Percentiles rank a stretch among this genome's conserved stretches.
Evolutionary conservation across 2,888 invertebrate species (phyloP).

Genomic region (Tetranychus truncatus): DNA sequence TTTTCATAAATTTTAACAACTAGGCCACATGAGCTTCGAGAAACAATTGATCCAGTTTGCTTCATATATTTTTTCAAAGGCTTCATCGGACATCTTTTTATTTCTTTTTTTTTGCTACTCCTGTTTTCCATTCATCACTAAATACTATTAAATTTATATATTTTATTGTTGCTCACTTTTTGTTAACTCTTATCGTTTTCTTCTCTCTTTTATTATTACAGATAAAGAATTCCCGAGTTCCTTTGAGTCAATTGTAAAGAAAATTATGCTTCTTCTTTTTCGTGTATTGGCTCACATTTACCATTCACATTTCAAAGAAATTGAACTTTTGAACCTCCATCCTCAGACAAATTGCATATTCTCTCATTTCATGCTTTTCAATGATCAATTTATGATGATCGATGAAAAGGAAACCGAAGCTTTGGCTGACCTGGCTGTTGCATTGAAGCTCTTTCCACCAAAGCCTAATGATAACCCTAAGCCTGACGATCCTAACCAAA

Average conservation of each 20-base stretch:
- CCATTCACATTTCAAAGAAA: constrained; percentile 90
- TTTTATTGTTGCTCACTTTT: not conserved
- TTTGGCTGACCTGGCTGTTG: constrained; percentile 70
- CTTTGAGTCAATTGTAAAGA: constrained; percentile 84
- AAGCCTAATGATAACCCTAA: constrained; percentile 5
- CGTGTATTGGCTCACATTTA: constrained; percentile 96
- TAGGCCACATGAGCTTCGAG: no score
- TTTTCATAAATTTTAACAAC: no score
- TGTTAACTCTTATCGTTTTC: not conserved
- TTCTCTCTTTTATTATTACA: constrained; percentile 34
- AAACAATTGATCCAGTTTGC: no score
- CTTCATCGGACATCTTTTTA: not conserved
- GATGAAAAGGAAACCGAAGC: constrained; percentile 91
- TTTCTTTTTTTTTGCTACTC: not conserved
- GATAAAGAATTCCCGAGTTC: constrained; percentile 82
- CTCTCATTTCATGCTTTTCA: constrained; percentile 74
- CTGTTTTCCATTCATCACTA: not conserved
- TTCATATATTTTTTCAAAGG: not conserved
- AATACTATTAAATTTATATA: not conserved
- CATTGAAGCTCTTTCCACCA: constrained; percentile 38
- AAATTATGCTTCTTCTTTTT: constrained; percentile 85
- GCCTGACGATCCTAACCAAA: not conserved
- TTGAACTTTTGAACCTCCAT: constrained; percentile 77
- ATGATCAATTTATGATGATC: constrained; percentile 69
- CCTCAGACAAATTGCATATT: constrained; percentile 92